Base-by-base conservation (phyloP, 2,113 vertebrate genomes). In the Rhinoderma darwinii region DNA sequence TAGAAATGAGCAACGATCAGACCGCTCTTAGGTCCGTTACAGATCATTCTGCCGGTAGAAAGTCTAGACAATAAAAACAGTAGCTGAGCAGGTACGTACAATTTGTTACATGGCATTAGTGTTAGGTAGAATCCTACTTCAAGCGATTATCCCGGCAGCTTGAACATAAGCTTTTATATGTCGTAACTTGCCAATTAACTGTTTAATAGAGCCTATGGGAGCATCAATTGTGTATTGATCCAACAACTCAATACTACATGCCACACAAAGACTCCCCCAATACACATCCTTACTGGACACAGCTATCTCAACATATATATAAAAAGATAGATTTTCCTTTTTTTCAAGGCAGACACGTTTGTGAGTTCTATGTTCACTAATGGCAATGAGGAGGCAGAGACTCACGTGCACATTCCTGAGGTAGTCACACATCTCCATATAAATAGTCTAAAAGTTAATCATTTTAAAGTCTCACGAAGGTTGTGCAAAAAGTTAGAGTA, bases 201-300 rank as follows among this genome's bases (percentile, higher is more conserved):
- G 73, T 61, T 63, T 87, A 87, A 87, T 87, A 75, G 86, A 82
- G 79, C 86, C 68, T 73, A 75, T 43, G 79, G 86, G 78, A 87
- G 66, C 39, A 87, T 82, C 51, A 50, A 59, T 63, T 20, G 51
- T 50, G 51, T 82, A 87, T 74, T 61, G 51, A 72, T 37, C 59
- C 68, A 47, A 75, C 39, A 63, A 50, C 75, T 87, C 86, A 75
- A 87, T 87, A 87, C 37, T 47, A 82, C 70, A 82, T 63, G 51
- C 18, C 54, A 82, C 86, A 61, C 82, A 87, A 86, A 75, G 68
- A 32, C 68, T 82, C 85, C 78, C 86, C 47, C 14, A 75, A 82
- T 66, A 74, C 86, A 75, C 39, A 86, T 79, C 84, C 73, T 86
- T 17, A 85, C 54, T 51, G 84, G 63, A 50, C 84, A 66, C 1